phyloP scores from a whole-genome alignment of 2,113 vertebrate species.

The Nothoprocta perdicaria region DNA sequence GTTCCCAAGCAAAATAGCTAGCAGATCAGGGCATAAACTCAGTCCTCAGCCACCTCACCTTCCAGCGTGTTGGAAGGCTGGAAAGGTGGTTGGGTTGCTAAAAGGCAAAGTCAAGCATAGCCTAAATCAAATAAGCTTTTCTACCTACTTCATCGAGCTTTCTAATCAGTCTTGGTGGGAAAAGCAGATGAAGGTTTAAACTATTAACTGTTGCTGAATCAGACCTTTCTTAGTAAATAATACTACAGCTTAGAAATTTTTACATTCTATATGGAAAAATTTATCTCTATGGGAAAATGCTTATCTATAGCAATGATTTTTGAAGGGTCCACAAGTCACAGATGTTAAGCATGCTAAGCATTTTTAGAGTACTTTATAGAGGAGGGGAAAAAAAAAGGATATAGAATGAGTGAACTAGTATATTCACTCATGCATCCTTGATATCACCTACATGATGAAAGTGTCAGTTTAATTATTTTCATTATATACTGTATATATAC shows the following conservation, averaged over 20 bases:
- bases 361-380: not conserved
- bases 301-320: not conserved
- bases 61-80: not conserved
- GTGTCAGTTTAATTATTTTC: not conserved
- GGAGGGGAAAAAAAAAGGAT: not conserved
- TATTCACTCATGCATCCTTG: fast-evolving
- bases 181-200: not conserved
- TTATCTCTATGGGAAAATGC: not conserved
- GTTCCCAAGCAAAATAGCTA: not conserved
- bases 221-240: not conserved
- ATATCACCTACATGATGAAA: not conserved
- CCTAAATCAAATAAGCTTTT: not conserved
- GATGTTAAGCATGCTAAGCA: not conserved
- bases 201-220: not conserved
- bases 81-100: fast-evolving
- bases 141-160: not conserved
- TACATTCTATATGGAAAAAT: too few relatives aligned
- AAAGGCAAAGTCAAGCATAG: not conserved
- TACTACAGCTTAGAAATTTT: not conserved
- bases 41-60: not conserved
- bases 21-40: not conserved
- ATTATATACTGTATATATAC: too few relatives aligned
- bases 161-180: not conserved
- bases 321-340: not conserved
- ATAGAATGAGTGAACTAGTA: not conserved